Percentiles rank a stretch among this genome's conserved stretches.
Conservation (phyloP, 2,888 invertebrate genomes). For the Drosophila melanocephala region DNA sequence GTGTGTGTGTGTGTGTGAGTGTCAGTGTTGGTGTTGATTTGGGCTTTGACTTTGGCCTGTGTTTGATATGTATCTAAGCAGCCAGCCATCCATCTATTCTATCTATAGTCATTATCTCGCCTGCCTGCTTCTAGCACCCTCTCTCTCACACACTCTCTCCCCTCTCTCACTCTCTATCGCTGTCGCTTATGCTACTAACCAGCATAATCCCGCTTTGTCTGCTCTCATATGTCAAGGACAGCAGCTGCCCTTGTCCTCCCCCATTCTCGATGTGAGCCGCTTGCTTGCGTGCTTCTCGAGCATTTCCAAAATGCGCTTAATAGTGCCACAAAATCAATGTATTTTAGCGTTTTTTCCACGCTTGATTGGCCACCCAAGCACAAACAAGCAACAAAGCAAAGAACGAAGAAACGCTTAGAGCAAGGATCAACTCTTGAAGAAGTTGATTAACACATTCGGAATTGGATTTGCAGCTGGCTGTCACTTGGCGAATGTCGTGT, state of each 20-base stretch:
- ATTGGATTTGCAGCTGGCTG: constrained; percentile 38
- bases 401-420: not conserved
- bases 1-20: not conserved
- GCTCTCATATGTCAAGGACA: constrained; percentile 66
- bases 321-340: constrained; percentile 82
- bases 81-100: constrained; percentile 41
- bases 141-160: not conserved
- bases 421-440: constrained; percentile 32
- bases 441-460: constrained; percentile 65
- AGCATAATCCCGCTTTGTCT: constrained; percentile 48
- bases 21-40: constrained; percentile 6
- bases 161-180: not conserved
- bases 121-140: constrained; percentile 8
- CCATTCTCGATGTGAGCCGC: not conserved
- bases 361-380: constrained; percentile 52
- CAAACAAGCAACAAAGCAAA: not conserved
- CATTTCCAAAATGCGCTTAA: constrained; percentile 65
- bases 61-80: constrained; percentile 56
- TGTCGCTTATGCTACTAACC: constrained; percentile 31
- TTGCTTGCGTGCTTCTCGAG: constrained; percentile 68
- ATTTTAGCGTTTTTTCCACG: constrained; percentile 72
- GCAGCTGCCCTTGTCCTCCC: constrained; percentile 34
- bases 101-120: constrained; percentile 61
- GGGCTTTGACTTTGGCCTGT: constrained; percentile 13
- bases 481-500: constrained; percentile 50